Base-by-base conservation (phyloP, 2,113 vertebrate genomes). In the Struthio camelus region DNA sequence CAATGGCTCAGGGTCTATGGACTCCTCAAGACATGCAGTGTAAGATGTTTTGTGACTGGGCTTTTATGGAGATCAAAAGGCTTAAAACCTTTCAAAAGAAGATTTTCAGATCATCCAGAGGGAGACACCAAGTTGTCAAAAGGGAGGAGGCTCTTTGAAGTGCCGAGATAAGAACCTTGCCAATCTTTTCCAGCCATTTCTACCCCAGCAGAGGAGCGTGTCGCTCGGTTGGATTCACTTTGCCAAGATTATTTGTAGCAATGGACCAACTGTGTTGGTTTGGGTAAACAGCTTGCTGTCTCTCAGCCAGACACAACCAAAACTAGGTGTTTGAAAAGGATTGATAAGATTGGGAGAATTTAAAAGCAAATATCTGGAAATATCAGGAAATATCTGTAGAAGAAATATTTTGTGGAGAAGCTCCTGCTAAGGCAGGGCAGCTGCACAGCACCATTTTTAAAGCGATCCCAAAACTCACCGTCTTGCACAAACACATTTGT, bases 91-190 rank as follows among this genome's bases (percentile, higher is more conserved):
- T 94, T 97, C 91, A 90, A 92, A 94, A 85, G 78, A 81, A 85
- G 62, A 81, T 65, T 93, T 91, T 93, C 75, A 85, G 87, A 46
- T 89, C 90, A 70, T 94, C 72, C 87, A 72, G 53, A 56, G 53
- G 44, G 77, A 96, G 94, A 95, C 95, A 88, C 91, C 93, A 76
- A 91, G 77, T 85, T 96, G 96, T 97, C 95, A 93, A 27, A 87
- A 75, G 90, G 93, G 58, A 93, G 93, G 78, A 91, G 92, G 87
- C 72, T 80, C 96, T 97, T 97, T 98, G 97, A 97, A 98, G 96
- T 97, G 95, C 93, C 91, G 80, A 98, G 97, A 97, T 97, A 98
- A 97, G 96, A 97, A 61, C 80, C 24, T 12, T 87, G 58, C 79
- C 70, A 81, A 84, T 53, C 51, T 62, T 94, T 71, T 91, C 95